Evolutionary conservation across 2,888 invertebrate species (phyloP), one percentile per base, ranked within the genome.

Genomic region (Dioctria linearis): DNA sequence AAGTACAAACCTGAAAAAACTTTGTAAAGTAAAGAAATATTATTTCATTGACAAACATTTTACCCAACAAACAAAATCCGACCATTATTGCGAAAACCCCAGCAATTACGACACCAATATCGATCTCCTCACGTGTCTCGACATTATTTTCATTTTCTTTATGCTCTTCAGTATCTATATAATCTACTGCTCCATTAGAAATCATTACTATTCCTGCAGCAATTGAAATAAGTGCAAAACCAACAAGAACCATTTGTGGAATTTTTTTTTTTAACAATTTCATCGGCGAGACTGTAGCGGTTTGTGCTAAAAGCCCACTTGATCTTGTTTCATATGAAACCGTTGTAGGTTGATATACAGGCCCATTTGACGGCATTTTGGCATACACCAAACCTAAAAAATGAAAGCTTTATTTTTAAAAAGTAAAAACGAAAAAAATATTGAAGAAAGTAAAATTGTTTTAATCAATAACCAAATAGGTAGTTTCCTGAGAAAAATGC

Each of bases 261-360:
- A 85, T 85, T 46, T 86, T 85, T 81, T 86, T 86, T 25, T 85
- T 85, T 57, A 86, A 83, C 13, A 86, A 84, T 83, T 85, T 85
- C 82, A 86, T 83, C 13, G 86, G 85, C 78, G 86, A 86, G 40
- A 85, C 84, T 4, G 86, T 85, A 61, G 86, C 85, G 54, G 86
- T 86, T 82, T 86, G 86, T 42, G 86, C 89, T 86, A 83, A 86
- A 85, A 82, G 87, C 86, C 84, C 90, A 84, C 86, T 89, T 86
- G 81, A 89, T 87, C 85, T 90, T 84, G 91, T 91, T 87, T 94
- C 94, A 87, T 94, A 94, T 79, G 94, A 94, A 83, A 94, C 94
- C 84, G 94, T 94, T 82, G 94, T 94, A 13, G 94, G 94, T 87
- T 94, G 94, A 89, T 94, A 94, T 69, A 94, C 94, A 82, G 94